Evolutionary conservation across 1,140 invertebrate species (phyloP), one percentile per base, ranked within the genome.

Genomic region (Triops cancriformis): DNA sequence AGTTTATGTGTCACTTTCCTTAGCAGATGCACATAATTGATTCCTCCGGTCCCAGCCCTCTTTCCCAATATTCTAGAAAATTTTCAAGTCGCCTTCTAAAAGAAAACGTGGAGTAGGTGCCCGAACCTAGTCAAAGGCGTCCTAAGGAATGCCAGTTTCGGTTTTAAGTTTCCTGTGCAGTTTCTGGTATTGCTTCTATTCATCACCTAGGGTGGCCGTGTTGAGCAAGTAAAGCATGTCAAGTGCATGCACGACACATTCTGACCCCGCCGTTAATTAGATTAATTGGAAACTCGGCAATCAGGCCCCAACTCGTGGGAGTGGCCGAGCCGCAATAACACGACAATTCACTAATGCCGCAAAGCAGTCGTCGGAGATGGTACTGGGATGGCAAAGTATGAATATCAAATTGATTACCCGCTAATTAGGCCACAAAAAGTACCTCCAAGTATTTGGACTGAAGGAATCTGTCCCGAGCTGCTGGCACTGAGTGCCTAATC

Each of bases 101-200:
- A n/a, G n/a, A n/a, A n/a, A n/a, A n/a, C n/a, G n/a, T n/a, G 31
- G 51, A 18, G 10, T 64, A 23, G 14, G 23, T 64, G 10, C 18
- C 10, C 10, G 6, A 6, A 14, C 23, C 51, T 0, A 64, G n/a
- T 18, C 9, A 64, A 6, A 64, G 18, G 6, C 18, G 51, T 18
- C 18, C 23, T 64, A n/a, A 64, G 45, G 51, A 64, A 18, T 64
- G 18, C 18, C 6, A 64, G 14, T 64, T 14, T 10, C 51, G 51
- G 18, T 23, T 18, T 6, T 64, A 23, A 64, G 23, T 64, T 14
- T 23, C 51, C 51, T 18, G 23, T 18, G 23, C 7, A 64, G 51
- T 64, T 64, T 64, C 51, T 64, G 51, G 51, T 23, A 64, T 64
- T 64, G 51, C 51, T 64, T 64, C 51, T 18, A 64, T 64, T 64